Percentiles rank a stretch among this genome's conserved stretches.
Conservation (phyloP, 2,888 invertebrate species). For the Ectemnius cavifrons region DNA sequence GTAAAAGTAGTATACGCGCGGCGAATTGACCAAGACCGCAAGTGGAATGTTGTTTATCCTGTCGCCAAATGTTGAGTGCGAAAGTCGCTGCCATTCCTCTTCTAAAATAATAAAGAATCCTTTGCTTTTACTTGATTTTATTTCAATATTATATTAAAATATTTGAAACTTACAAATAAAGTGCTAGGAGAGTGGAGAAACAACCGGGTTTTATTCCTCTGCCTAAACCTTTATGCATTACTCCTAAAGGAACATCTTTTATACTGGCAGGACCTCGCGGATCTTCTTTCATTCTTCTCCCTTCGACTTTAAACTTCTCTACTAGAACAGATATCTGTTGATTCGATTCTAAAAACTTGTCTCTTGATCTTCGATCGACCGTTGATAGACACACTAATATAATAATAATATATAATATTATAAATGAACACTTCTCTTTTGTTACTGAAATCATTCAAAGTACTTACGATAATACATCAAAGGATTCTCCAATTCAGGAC, state of each 20-base stretch:
- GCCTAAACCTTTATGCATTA: conserved; percentile 72
- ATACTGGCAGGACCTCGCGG: conserved; percentile 71
- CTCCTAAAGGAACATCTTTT: conserved; percentile 70
- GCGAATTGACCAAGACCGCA: conserved; percentile 88
- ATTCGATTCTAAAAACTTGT: conserved; percentile 95
- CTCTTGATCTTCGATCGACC: conserved; percentile 89
- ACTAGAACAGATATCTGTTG: conserved; percentile 95
- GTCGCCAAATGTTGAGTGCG: conserved; percentile 82
- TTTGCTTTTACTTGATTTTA: no score
- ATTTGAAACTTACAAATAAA: conserved; percentile 73
- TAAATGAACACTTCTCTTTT: neutral
- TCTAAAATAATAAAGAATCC: no score
- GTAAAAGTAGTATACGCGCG: conserved; percentile 86
- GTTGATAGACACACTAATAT: conserved; percentile 88
- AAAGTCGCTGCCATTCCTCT: conserved; percentile 88
- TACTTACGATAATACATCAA: conserved; percentile 97
- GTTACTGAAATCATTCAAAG: no score
- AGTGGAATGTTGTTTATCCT: no score
- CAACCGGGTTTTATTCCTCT: conserved; percentile 75
- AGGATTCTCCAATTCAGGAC: conserved; percentile 97
- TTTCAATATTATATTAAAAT: no score
- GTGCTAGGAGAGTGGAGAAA: conserved; percentile 72
- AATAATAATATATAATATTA: no score
- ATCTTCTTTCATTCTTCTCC: conserved; percentile 84
- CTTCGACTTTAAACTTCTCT: conserved; percentile 93